Evolutionary conservation across 2,113 vertebrate genomes (phyloP), one percentile per base, ranked within the genome.

Genomic region (Pycnonotus jocosus): DNA sequence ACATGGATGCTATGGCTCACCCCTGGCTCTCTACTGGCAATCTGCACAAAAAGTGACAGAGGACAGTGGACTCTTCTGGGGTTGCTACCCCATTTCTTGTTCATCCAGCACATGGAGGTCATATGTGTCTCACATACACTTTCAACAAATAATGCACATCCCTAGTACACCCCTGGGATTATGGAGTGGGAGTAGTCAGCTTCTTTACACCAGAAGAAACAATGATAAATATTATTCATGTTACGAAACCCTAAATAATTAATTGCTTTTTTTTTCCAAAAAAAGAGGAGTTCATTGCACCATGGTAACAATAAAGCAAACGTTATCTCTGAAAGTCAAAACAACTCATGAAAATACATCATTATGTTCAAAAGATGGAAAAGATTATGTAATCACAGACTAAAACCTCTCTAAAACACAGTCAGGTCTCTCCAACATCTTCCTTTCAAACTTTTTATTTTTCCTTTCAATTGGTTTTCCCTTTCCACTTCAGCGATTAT

Each of bases 1-100:
- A 51, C 12, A 24, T 0, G 1, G 56, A 25, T 56, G n/a, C 12
- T 20, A 11, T 0, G 1, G 25, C 5, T 89, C 1, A 1, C 28
- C 21, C 28, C 54, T 51, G 20, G 9, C 30, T 88, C 13, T 35
- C 14, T 25, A 27, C 18, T 3, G 0, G 15, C 35, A 23, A 16
- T 4, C 20, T 33, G 18, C 31, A 48, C 0, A 11, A 71, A 65
- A n/a, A 28, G 1, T 0, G 3, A 8, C 23, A 79, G 73, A 25
- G 48, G n/a, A 17, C 6, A 78, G 15, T 44, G 15, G 28, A 81
- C 28, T 8, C 8, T 50, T 38, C 15, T 37, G 19, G 11, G 4
- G 4, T 8, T 91, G 12, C 27, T 56, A 35, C 33, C 56, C 10
- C 30, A 13, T 47, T 38, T 77, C 38, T 16, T 31, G 11, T 54